Evolutionary conservation across 2,113 vertebrate species (phyloP), one percentile per base, ranked within the genome.

Genomic region (Tursiops truncatus): DNA sequence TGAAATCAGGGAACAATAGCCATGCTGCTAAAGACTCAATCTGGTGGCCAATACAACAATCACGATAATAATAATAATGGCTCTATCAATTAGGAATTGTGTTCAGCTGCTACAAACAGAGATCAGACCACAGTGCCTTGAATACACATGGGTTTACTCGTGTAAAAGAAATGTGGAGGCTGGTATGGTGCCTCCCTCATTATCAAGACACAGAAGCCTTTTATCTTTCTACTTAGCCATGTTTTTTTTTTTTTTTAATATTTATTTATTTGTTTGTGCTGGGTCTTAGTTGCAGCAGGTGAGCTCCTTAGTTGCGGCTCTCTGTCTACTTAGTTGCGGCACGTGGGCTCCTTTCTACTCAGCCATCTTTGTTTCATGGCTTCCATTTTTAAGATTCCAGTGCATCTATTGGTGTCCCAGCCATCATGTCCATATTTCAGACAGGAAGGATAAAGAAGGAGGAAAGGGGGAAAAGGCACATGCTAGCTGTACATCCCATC

Each of bases 61-160:
- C 26, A 50, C 28, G 12, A 14, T 65, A 31, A 74, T 90, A 87
- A 86, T 58, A 90, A 56, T 41, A 31, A 67, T 58, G 18, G 7
- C 33, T 67, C 1, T n/a, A 5, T 44, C 14, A 50, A 9, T 62
- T 67, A 68, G 79, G 47, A 90, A 70, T 31, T 25, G 31, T 84
- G 23, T 67, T 87, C 83, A 91, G 67, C 80, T 83, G 25, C 79
- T 74, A 74, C 44, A 96, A 93, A 84, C 20, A 94, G 80, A 96
- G 60, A 53, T 3, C 36, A 81, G 80, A 65, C 11, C 50, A n/a
- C 8, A 67, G 67, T 41, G 15, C n/a, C 67, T 74, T 80, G 31
- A 60, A 96, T 26, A 80, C 53, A 76, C 8, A n/a, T 36, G 44
- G 31, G 6, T 84, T 70, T 17, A 8, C 31, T 70, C 20, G 18